These are phyloP conservation scores for Megalops atlanticus DNA, from an alignment of 2,113 vertebrate species.

Conservation along the genomic window DNA sequence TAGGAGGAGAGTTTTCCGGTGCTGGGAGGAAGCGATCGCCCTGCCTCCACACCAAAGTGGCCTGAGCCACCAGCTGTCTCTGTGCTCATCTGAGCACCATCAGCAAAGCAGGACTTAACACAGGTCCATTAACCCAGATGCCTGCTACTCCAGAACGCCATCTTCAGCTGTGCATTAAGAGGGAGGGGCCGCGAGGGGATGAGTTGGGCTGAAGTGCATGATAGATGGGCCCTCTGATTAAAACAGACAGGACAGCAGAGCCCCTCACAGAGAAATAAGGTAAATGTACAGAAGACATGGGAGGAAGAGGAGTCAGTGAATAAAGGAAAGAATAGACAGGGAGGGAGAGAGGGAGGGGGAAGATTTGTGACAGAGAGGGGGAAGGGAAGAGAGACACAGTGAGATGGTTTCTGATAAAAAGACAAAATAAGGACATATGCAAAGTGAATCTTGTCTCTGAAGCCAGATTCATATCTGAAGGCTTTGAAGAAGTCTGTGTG, in stretches of 20 bases:
- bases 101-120: too few species aligned
- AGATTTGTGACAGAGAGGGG: background rate
- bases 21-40: too few species aligned
- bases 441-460: background rate
- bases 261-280: constrained; percentile 33
- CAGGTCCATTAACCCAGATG: background rate
- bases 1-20: too few species aligned
- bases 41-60: too few species aligned
- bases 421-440: background rate
- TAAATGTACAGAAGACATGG: constrained; percentile 34
- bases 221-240: too few species aligned
- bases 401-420: background rate
- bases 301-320: constrained; percentile 24
- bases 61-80: too few species aligned
- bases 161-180: background rate
- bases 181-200: background rate
- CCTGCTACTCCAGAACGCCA: background rate
- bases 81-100: too few species aligned
- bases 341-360: background rate
- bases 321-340: constrained; percentile 17
- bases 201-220: too few species aligned
- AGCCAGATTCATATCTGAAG: background rate
- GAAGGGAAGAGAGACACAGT: background rate
- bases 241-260: constrained; percentile 21
- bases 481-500: background rate